Base-by-base conservation (phyloP, 2,797 vertebrate species). In the Manis crassicaudata region DNA sequence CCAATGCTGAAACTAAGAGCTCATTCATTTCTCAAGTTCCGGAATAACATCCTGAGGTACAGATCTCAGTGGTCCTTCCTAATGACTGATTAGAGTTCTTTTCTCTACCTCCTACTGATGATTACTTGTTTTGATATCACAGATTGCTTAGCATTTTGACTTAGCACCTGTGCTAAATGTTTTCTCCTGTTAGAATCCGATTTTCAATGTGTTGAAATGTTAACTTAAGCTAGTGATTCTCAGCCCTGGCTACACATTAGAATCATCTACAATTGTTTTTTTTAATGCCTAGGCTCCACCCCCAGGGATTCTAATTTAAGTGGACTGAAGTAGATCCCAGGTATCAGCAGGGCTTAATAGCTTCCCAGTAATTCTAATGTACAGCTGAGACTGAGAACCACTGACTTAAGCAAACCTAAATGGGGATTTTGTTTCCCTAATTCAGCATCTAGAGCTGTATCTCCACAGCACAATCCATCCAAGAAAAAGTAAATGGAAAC, bases 121-220 rank as follows among this genome's bases (percentile, higher is more conserved):
- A 80, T 96, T 97, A 84, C 84, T 56, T 96, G 83, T 92, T 97
- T 96, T 86, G 93, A 96, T 95, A 95, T 83, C 73, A 82, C 94
- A 97, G 94, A 96, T 84, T 97, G 81, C 95, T 97, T 92, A 96
- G 90, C 32, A 75, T 35, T 63, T 95, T 98, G 94, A 97, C 90
- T 98, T 98, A 96, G 76, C 97, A 98, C 95, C 96, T 98, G 97
- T 86, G 72, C 79, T 97, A 98, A 98, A 97, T 98, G 96, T 76
- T 96, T 90, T 92, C 60, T 93, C 94, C 35, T 85, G 76, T 60
- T 97, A 94, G 85, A 92, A 87, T 97, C 97, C 95, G 60, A 90
- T 97, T 97, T 96, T 75, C 88, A 90, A 52, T 56, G 63, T 67
- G 73, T 76, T 79, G 89, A 97, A 97, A 97, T 18, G 17, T 70